phyloP scores from a whole-genome alignment of 1,140 invertebrate species.

The Holcopasites calliopsidis region DNA sequence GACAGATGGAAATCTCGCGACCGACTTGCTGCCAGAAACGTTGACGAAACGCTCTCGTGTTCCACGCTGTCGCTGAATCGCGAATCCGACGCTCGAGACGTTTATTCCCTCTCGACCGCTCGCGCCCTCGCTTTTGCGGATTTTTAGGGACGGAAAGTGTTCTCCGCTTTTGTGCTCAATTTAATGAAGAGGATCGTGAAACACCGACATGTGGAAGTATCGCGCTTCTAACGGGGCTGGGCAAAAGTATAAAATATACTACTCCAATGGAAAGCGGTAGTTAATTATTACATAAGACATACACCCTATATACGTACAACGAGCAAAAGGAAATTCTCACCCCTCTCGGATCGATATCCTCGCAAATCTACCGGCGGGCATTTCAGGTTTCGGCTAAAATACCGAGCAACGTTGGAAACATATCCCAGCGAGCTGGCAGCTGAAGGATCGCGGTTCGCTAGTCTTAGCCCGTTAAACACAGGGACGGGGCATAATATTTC shows the following conservation, averaged over 20 bases:
- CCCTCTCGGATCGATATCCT: not conserved
- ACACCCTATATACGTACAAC: too few species aligned
- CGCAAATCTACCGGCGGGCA: not conserved
- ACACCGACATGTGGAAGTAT: too few species aligned
- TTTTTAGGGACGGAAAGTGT: not conserved
- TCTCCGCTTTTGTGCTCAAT: not conserved
- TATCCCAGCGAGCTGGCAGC: constrained; percentile 4
- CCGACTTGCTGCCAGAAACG: constrained; percentile 53
- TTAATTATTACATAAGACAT: too few species aligned
- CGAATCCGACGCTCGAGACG: not conserved
- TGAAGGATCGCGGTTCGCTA: not conserved
- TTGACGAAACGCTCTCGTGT: constrained; percentile 57
- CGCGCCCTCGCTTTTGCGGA: not conserved
- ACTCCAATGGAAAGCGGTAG: too few species aligned
- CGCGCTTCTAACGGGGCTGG: too few species aligned
- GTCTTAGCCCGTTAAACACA: constrained; percentile 16
- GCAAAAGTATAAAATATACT: too few species aligned
- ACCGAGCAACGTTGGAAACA: constrained; percentile 18
- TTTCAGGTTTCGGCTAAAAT: constrained; percentile 12
- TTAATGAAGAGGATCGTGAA: not conserved
- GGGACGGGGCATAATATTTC: constrained; percentile 25
- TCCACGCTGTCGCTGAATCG: not conserved
- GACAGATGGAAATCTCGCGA: constrained; percentile 61
- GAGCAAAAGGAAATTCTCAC: not conserved
- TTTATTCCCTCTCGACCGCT: not conserved